Conservation (phyloP, 2,113 vertebrate genomes). For the Ellobius talpinus region DNA sequence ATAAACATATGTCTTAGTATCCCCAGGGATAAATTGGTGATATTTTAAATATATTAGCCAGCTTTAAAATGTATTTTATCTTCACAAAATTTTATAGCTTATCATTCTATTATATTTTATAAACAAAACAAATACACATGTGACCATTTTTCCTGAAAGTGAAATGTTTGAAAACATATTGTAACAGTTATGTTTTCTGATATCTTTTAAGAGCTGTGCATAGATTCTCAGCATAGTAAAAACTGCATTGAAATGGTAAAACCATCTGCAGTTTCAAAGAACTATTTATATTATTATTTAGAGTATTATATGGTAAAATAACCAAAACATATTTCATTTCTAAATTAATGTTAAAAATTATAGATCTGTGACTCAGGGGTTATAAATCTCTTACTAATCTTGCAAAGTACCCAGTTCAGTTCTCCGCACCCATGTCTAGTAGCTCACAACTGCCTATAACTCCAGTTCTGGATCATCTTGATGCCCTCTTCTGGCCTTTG, state of each 20-base stretch:
- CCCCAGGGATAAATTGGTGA: not conserved
- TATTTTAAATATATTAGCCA: not conserved
- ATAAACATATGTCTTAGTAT: not conserved
- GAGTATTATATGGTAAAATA: not conserved
- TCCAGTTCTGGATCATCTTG: not conserved
- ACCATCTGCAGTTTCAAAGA: not conserved
- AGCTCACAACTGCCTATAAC: not conserved
- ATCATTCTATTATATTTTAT: not conserved
- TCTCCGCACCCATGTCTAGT: not conserved
- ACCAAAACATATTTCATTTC: not conserved
- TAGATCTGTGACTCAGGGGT: not conserved
- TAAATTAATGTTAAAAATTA: not conserved
- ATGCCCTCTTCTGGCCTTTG: not conserved
- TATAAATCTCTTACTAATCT: not conserved
- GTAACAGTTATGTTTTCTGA: not conserved
- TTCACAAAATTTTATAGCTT: not conserved
- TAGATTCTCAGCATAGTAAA: not conserved
- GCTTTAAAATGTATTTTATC: slow-evolving; percentile 16
- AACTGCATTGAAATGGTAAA: not conserved
- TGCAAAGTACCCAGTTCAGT: not conserved
- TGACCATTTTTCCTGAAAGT: not conserved
- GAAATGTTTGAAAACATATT: not conserved
- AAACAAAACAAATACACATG: not conserved
- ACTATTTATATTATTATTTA: not conserved
- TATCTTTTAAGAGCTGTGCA: not conserved